Evolutionary conservation across 2,113 vertebrate genomes (phyloP).

Genomic region (Tragelaphus strepsiceros): DNA sequence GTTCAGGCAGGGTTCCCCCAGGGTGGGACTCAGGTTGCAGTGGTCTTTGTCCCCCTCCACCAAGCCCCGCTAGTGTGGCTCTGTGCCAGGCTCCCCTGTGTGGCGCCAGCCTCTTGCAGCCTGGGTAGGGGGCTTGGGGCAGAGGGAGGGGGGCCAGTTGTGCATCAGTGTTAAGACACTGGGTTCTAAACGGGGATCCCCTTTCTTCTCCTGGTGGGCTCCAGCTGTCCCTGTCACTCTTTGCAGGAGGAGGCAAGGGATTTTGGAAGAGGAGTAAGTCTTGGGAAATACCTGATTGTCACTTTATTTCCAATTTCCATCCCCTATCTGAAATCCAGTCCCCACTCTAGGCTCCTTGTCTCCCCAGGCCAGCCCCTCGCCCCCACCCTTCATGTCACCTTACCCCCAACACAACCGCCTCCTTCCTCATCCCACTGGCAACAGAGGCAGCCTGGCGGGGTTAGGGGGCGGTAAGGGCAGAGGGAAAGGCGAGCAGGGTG

Average conservation of each 20-base stretch:
- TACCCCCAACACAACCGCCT: background rate
- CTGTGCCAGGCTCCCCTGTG: background rate
- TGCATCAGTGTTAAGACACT: background rate
- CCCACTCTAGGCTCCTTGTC: background rate
- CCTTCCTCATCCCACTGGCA: background rate
- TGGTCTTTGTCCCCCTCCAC: no score
- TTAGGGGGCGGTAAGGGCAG: rapidly evolving
- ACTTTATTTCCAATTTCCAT: background rate
- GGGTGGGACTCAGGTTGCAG: no score
- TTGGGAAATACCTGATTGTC: background rate
- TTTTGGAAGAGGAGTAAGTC: background rate
- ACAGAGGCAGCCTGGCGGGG: background rate
- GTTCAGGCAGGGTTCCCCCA: background rate
- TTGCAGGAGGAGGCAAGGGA: background rate
- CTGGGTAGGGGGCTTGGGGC: background rate
- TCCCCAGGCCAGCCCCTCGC: background rate
- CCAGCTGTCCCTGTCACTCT: slow-evolving; percentile 59
- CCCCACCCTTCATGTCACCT: background rate
- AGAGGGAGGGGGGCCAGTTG: background rate
- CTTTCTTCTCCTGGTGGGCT: background rate
- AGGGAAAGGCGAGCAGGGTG: background rate
- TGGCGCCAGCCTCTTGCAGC: background rate
- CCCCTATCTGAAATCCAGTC: background rate
- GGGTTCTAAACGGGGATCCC: background rate
- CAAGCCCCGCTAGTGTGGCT: background rate